A percentile compares a stretch with the other conserved stretches of the same genome.
These are phyloP conservation scores for Tetragonula clypearis DNA, from an alignment of 1,140 invertebrate genomes.

Conservation along the genomic window DNA sequence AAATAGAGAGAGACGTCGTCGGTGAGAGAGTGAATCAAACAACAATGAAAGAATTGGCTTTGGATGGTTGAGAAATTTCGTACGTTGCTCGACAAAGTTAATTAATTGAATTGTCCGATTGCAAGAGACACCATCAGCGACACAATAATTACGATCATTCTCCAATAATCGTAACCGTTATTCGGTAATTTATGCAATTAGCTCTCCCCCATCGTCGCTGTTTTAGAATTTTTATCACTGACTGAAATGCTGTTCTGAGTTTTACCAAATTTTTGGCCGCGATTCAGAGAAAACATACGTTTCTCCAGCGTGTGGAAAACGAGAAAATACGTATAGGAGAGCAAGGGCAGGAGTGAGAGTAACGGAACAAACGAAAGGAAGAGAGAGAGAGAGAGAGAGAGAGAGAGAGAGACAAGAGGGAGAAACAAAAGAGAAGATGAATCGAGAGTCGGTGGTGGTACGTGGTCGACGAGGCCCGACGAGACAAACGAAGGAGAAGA, in stretches of 20 bases:
- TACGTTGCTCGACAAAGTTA: too few species aligned
- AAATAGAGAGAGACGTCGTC: too few species aligned
- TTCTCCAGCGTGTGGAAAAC: neutral
- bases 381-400: neutral
- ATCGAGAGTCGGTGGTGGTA: neutral
- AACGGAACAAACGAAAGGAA: neutral
- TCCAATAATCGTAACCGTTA: too few species aligned
- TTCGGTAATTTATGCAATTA: too few species aligned
- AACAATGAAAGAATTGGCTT: too few species aligned
- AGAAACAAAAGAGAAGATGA: constrained; percentile 30
- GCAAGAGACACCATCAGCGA: too few species aligned
- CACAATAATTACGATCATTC: too few species aligned
- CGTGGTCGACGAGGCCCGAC: neutral
- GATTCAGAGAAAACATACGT: neutral
- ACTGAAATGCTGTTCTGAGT: neutral
- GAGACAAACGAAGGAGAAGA: constrained; percentile 39
- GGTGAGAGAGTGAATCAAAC: too few species aligned
- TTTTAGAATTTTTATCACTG: too few species aligned
- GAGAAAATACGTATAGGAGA: neutral
- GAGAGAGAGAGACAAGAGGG: neutral
- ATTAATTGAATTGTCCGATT: too few species aligned
- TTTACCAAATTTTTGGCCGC: neutral
- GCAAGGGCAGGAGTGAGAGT: neutral
- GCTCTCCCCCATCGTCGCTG: too few species aligned
- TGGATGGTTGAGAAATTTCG: too few species aligned